Evolutionary conservation across 2,113 vertebrate genomes (phyloP).

Genomic region (Hystrix brachyura): DNA sequence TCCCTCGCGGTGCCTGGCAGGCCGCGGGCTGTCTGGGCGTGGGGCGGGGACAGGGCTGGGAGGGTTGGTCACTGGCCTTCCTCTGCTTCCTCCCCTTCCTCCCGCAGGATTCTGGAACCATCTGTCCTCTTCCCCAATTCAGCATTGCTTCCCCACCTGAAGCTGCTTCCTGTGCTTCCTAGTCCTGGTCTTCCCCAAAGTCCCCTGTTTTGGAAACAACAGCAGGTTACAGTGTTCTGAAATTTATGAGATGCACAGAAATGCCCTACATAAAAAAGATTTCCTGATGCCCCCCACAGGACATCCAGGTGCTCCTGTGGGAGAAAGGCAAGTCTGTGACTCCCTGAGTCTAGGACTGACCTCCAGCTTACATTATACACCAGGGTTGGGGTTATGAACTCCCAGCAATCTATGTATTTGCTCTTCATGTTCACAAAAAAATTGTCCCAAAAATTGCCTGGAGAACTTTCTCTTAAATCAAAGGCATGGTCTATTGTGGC

Average conservation of each 20-base stretch:
- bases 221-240: neutral
- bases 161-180: neutral
- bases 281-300: neutral
- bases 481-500: neutral
- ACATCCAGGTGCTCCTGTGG: neutral
- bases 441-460: neutral
- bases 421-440: neutral
- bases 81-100: neutral
- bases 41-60: neutral
- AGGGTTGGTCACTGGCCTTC: neutral
- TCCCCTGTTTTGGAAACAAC: neutral
- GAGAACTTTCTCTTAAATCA: neutral
- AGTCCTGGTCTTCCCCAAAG: neutral
- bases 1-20: constrained; percentile 68
- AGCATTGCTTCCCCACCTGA: neutral
- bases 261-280: neutral
- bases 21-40: constrained; percentile 39
- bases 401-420: neutral
- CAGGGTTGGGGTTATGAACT: no score
- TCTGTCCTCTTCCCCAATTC: neutral
- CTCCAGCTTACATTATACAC: neutral
- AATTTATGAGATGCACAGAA: neutral
- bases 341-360: neutral
- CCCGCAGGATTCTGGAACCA: neutral
- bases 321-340: neutral